phyloP scores from a whole-genome alignment of 1,140 invertebrate species.

The Bilobella aurantiaca region DNA sequence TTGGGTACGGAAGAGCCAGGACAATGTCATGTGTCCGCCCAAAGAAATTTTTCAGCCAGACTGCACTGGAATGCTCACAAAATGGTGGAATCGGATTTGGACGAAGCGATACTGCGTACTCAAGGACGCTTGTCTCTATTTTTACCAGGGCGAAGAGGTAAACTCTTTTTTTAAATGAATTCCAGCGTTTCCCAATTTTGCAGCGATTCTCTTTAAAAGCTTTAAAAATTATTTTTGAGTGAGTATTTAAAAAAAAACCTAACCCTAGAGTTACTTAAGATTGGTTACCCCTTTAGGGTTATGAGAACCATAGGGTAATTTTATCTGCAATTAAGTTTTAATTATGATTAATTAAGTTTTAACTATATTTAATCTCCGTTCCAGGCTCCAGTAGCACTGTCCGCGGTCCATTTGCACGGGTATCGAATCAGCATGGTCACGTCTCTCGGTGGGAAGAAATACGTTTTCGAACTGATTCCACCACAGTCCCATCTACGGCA shows the following conservation, averaged over 20 bases:
- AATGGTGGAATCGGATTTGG: slow-evolving; percentile 65
- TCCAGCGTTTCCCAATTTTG: background rate
- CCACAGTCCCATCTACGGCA: slow-evolving; percentile 72
- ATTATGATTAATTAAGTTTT: no score
- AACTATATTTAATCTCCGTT: no score
- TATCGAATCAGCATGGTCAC: slow-evolving; percentile 75
- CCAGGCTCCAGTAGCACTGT: slow-evolving; percentile 41
- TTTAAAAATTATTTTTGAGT: no score
- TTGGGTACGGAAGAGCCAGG: slow-evolving; percentile 60
- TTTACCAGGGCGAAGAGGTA: slow-evolving; percentile 49
- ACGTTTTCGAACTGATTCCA: slow-evolving; percentile 82
- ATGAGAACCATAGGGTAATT: no score
- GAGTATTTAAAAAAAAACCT: no score
- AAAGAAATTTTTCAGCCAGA: slow-evolving; percentile 64
- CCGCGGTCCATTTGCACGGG: slow-evolving; percentile 85
- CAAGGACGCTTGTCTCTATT: slow-evolving; percentile 89
- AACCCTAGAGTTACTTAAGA: no score
- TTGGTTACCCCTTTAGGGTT: no score
- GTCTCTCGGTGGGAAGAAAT: slow-evolving; percentile 58
- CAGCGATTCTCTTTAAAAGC: no score
- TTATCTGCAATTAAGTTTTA: no score
- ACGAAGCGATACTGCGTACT: slow-evolving; percentile 83
- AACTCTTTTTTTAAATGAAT: background rate
- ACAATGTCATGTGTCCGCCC: slow-evolving; percentile 41
- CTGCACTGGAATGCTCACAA: slow-evolving; percentile 80